phyloP scores from a whole-genome alignment of 2,888 invertebrate species.

The Lochmaea crataegi region DNA sequence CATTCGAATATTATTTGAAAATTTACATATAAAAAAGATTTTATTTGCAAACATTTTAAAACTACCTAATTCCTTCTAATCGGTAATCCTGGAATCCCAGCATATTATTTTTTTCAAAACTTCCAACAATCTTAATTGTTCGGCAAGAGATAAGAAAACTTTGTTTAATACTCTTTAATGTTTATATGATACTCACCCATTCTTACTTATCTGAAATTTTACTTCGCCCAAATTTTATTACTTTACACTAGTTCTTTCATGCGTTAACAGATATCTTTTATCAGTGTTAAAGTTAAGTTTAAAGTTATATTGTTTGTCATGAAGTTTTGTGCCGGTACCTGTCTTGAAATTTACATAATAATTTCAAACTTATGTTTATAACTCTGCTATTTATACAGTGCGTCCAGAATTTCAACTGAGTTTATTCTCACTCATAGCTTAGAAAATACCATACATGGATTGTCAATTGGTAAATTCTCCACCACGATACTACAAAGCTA shows the following conservation, averaged over 20 bases:
- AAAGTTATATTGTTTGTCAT: not conserved
- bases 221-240: not conserved
- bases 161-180: slow-evolving; percentile 27
- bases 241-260: not conserved
- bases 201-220: slow-evolving; percentile 12
- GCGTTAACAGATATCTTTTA: not conserved
- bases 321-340: not conserved
- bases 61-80: too few relatives aligned
- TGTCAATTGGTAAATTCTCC: too few relatives aligned
- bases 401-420: too few relatives aligned
- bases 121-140: slow-evolving; percentile 27
- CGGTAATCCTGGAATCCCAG: not conserved
- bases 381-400: not conserved
- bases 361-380: not conserved
- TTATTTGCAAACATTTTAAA: too few relatives aligned
- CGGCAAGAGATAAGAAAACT: slow-evolving; percentile 22
- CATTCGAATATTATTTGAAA: too few relatives aligned
- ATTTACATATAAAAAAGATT: too few relatives aligned
- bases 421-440: too few relatives aligned
- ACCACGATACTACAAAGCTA: too few relatives aligned
- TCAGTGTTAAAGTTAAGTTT: not conserved
- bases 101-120: not conserved
- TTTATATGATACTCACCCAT: slow-evolving; percentile 15
- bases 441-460: too few relatives aligned
- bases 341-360: slow-evolving; percentile 2